Conservation (phyloP, 2,797 vertebrate species). For the Amblyraja radiata region DNA sequence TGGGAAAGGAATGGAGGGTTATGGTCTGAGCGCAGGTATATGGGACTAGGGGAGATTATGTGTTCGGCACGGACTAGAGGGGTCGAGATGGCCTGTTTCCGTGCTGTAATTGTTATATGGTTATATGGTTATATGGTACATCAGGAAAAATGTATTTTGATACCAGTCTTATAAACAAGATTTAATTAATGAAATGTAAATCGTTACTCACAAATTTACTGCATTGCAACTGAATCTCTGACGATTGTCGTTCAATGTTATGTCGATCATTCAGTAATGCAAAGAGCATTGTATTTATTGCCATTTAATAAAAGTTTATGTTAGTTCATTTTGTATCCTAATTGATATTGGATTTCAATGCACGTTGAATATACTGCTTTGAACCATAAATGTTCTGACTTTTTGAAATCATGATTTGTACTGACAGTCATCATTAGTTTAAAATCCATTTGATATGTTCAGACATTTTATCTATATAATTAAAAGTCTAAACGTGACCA, state of each 20-base stretch:
- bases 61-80: too few species aligned
- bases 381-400: background rate
- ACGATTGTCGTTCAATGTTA: background rate
- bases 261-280: background rate
- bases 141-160: background rate
- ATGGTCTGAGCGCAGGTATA: too few species aligned
- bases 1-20: too few species aligned
- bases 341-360: slow-evolving; percentile 3
- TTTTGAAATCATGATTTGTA: background rate
- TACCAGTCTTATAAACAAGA: background rate
- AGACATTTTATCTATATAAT: background rate
- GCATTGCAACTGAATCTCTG: background rate
- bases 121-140: too few species aligned
- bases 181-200: background rate
- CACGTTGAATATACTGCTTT: background rate
- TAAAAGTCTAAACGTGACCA: too few species aligned
- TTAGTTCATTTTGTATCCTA: background rate
- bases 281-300: background rate
- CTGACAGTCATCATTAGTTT: background rate
- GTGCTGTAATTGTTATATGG: too few species aligned
- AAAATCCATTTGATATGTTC: background rate
- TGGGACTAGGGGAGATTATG: too few species aligned
- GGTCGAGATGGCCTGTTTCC: too few species aligned
- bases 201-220: background rate
- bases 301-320: background rate